Percentiles rank a stretch among this genome's conserved stretches.
Conservation (phyloP, 2,797 vertebrate species). For the Linurgus olivaceus region DNA sequence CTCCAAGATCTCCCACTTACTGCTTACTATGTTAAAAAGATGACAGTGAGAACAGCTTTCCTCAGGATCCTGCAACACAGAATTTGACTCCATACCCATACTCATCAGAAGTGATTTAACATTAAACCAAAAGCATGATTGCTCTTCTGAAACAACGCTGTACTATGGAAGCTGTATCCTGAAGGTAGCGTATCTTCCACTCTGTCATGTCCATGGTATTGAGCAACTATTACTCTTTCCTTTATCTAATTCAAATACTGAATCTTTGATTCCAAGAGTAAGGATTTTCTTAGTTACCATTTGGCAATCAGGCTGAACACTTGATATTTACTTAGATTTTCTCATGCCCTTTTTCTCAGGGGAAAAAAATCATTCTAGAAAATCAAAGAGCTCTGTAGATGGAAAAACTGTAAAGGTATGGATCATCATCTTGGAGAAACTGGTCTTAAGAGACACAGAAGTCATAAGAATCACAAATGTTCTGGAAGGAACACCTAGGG, state of each 20-base stretch:
- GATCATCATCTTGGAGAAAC: not conserved
- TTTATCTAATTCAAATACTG: not conserved
- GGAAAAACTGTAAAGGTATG: not conserved
- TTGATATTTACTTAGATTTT: not conserved
- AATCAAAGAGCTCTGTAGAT: not conserved
- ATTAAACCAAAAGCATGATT: not conserved
- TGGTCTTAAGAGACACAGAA: not conserved
- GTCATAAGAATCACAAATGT: rapidly evolving
- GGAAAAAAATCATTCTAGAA: not conserved
- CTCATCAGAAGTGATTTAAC: not conserved
- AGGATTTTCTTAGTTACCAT: not conserved
- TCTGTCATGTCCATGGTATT: not conserved
- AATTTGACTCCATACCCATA: not conserved
- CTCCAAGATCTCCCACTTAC: not conserved
- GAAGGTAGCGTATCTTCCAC: not conserved
- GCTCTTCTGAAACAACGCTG: not conserved
- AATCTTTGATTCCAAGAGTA: not conserved
- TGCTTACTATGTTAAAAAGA: not conserved
- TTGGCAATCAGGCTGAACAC: not conserved
- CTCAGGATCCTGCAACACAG: not conserved
- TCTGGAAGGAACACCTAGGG: not conserved
- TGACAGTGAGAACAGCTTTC: not conserved
- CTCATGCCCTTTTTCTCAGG: not conserved
- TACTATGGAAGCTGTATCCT: not conserved
- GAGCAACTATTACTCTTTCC: not conserved